Percentiles rank a stretch among this genome's conserved stretches.
Conservation (phyloP, 2,113 vertebrate genomes). For the Platysternon megacephalum region DNA sequence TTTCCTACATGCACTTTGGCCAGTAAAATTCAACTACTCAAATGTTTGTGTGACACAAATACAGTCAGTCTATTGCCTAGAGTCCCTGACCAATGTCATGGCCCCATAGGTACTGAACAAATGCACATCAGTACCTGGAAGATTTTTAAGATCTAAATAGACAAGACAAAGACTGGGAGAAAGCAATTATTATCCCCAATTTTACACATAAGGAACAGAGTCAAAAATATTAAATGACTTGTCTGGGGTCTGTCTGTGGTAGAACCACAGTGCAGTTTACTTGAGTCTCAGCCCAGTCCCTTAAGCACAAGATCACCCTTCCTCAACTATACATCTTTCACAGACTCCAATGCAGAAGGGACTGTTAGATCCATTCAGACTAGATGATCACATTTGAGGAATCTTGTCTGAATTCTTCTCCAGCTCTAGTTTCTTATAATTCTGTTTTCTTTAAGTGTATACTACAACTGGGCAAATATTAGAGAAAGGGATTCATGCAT, state of each 20-base stretch:
- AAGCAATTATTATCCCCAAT: neutral
- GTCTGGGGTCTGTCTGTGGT: no score
- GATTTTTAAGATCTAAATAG: neutral
- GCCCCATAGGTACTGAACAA: neutral
- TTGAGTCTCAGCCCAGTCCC: no score
- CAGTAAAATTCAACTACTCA: constrained; percentile 56
- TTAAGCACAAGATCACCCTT: no score
- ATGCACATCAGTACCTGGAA: neutral
- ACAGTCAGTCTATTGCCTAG: neutral
- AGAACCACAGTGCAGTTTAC: no score
- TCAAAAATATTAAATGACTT: neutral
- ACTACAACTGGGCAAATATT: constrained; percentile 8
- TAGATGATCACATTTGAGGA: no score
- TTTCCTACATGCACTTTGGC: constrained; percentile 41
- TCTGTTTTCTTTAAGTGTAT: neutral
- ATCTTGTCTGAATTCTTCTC: no score
- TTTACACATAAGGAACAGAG: neutral
- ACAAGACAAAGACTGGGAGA: neutral
- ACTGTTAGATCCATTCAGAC: no score
- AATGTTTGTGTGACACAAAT: neutral
- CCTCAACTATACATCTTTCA: no score
- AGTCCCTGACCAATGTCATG: constrained; percentile 9
- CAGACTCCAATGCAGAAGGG: no score
- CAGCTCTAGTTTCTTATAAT: no score
- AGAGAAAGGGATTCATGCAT: neutral